Evolutionary conservation across 1,140 invertebrate genomes (phyloP).

Genomic region (Lepidostoma basale): DNA sequence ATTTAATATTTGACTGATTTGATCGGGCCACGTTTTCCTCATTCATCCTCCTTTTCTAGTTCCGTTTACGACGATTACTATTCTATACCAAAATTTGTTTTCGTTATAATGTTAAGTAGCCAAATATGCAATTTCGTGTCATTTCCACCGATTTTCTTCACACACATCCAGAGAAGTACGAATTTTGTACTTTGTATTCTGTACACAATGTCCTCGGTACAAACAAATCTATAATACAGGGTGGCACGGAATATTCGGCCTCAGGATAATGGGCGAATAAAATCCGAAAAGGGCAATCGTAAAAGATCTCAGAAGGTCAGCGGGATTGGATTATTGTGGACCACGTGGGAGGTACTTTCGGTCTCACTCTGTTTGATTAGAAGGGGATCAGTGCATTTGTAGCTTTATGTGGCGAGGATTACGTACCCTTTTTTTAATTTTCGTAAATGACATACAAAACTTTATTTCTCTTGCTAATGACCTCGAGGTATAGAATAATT

Average conservation of each 20-base stretch:
- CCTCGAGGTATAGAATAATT: too few species aligned
- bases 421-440: too few species aligned
- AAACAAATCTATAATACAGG: slow-evolving; percentile 11
- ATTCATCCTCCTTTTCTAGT: too few species aligned
- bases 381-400: background rate
- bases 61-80: too few species aligned
- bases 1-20: too few species aligned
- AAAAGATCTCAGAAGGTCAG: slow-evolving; percentile 22
- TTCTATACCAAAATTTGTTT: too few species aligned
- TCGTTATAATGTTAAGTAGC: too few species aligned
- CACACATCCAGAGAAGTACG: too few species aligned
- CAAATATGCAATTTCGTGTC: too few species aligned
- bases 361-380: slow-evolving; percentile 19
- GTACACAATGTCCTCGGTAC: background rate
- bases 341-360: background rate
- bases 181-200: background rate
- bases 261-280: slow-evolving; percentile 12
- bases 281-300: slow-evolving; percentile 29
- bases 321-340: slow-evolving; percentile 15
- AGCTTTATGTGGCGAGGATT: too few species aligned
- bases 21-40: too few species aligned
- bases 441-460: background rate
- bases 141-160: too few species aligned
- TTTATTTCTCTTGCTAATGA: background rate
- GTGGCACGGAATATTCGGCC: background rate